Evolutionary conservation across 1,140 invertebrate species (phyloP), one percentile per base, ranked within the genome.

Genomic region (Rhopalosiphum padi): DNA sequence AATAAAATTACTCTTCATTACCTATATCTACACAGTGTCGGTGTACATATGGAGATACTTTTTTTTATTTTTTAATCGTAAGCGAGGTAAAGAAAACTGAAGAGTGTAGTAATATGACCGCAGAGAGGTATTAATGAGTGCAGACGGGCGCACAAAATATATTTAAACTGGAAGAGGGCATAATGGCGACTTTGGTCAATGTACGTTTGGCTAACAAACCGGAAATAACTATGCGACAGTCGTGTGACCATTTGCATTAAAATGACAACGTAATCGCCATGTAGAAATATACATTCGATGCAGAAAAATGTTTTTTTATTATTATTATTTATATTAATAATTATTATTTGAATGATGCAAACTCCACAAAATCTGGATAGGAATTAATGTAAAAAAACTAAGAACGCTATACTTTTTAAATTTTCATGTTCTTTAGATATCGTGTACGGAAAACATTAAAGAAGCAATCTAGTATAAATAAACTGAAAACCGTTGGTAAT

Each of bases 241-340:
- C 89, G 89, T 90, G 53, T 68, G 89, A 68, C 53, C 25, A 90
- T 68, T 90, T 37, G 23, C 35, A 37, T 89, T 89, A 68, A 90
- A 90, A 46, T 68, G 89, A 90, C 89, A 90, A 90, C 89, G 53
- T 90, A 68, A 68, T 68, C 25, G 6, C 6, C 30, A 41, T 22
- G 41, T 55, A 35, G 46, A 48, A 88, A 46, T 46, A 46, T 46
- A 46, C 86, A 88, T n/a, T 88, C 46, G 46, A 23, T 35, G 86
- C 46, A 90, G 5, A 60, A 90, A 90, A 55, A 60, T 60, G 88
- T 55, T 35, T 90, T 53, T 46, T 46, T 46, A 46, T 46, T 88
- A n/a, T 51, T 37, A 51, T 11, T n/a, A 30, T 21, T 22, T 7
- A 21, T 43, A 21, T 85, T 43, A 51, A 51, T 51, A n/a, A 68